Evolutionary conservation across 2,797 vertebrate genomes (phyloP).

Genomic region (Crocodylus rhombifer): DNA sequence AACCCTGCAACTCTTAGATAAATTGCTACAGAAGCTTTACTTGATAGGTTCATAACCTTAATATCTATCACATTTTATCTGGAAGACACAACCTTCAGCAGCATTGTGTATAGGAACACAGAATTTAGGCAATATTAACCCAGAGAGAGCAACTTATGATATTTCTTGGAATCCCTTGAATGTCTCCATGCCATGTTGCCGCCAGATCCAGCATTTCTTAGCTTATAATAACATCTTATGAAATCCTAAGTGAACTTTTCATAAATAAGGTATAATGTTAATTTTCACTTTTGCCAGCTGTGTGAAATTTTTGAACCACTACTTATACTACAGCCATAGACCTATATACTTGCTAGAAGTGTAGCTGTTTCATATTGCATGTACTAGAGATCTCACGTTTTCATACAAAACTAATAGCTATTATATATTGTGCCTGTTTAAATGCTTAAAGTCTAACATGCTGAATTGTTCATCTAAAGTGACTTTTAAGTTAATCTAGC

Average conservation of each 20-base stretch:
- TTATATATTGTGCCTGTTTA: not conserved
- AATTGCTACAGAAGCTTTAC: not conserved
- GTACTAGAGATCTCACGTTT: conserved; percentile 42
- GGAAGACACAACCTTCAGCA: not conserved
- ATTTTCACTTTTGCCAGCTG: not conserved
- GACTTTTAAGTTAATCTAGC: not conserved
- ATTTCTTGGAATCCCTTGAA: not conserved
- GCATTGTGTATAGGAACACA: not conserved
- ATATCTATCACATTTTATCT: not conserved
- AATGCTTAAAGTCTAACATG: conserved; percentile 25
- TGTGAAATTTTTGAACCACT: conserved; percentile 17
- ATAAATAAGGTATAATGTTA: too few species aligned
- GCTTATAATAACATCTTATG: not conserved
- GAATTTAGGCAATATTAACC: not conserved
- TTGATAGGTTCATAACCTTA: not conserved
- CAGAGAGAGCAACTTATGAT: not conserved
- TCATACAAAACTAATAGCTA: conserved; percentile 23
- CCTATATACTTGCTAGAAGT: conserved; percentile 27
- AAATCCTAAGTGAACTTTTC: too few species aligned
- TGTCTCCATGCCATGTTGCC: not conserved
- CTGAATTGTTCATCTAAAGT: not conserved
- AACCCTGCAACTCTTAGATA: not conserved
- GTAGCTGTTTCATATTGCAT: not conserved
- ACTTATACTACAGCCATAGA: conserved; percentile 24
- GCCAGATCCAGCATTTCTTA: not conserved